A percentile compares a stretch with the other conserved stretches of the same genome.
Evolutionary conservation across 2,797 vertebrate genomes (phyloP).

Genomic region (Ctenopoma kingsleyae): DNA sequence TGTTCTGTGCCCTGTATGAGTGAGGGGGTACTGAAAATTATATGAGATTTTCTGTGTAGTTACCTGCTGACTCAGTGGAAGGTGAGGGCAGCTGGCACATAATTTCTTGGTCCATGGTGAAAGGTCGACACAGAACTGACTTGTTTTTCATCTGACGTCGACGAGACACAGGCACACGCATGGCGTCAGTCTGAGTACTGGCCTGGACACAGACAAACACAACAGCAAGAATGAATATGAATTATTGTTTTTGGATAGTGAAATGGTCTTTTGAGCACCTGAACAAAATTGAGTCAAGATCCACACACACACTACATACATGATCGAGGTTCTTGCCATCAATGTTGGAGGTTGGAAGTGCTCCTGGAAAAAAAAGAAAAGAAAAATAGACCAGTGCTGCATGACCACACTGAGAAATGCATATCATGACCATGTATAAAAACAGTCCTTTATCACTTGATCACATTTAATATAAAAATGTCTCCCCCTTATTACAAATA

Average conservation of each 20-base stretch:
- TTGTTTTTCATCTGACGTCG: slow-evolving; percentile 96
- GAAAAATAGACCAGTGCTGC: neutral
- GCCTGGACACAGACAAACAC: slow-evolving; percentile 80
- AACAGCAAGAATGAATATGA: neutral
- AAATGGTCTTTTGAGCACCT: neutral
- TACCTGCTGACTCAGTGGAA: slow-evolving; percentile 74
- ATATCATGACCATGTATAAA: neutral
- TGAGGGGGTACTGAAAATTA: neutral
- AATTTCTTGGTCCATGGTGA: slow-evolving; percentile 92
- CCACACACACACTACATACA: slow-evolving; percentile 84
- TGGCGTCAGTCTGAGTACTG: slow-evolving; percentile 95
- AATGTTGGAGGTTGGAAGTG: slow-evolving; percentile 88
- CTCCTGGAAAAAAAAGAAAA: slow-evolving; percentile 82
- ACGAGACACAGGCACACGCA: slow-evolving; percentile 87
- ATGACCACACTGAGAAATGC: neutral
- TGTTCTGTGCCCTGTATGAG: neutral
- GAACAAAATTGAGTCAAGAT: neutral
- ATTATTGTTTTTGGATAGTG: neutral
- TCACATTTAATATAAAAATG: neutral
- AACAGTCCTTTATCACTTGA: neutral
- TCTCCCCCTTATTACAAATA: neutral
- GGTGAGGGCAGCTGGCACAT: slow-evolving; percentile 90
- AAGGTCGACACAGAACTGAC: slow-evolving; percentile 95
- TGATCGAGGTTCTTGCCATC: slow-evolving; percentile 94
- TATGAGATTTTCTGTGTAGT: slow-evolving; percentile 11